A percentile compares a stretch with the other conserved stretches of the same genome.
phyloP scores from a whole-genome alignment of 2,888 invertebrate species.

The Aspidapion aeneum region DNA sequence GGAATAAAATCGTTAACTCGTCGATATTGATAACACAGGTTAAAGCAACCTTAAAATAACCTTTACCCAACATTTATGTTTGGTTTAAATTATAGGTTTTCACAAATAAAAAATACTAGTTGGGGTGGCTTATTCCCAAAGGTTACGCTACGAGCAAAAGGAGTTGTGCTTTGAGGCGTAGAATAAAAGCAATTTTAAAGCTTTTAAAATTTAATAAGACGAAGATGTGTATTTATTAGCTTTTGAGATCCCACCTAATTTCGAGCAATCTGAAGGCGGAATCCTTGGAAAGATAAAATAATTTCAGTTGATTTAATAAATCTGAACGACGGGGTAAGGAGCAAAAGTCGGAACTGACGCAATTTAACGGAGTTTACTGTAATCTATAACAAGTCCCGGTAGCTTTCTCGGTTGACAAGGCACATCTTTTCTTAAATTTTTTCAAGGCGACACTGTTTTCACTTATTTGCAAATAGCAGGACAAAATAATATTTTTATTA shows the following conservation, averaged over 20 bases:
- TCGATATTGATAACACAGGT: too few species aligned
- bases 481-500: too few species aligned
- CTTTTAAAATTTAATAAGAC: constrained; percentile 15
- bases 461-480: too few species aligned
- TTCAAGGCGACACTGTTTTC: constrained; percentile 28
- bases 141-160: too few species aligned
- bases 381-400: constrained; percentile 34
- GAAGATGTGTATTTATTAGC: constrained; percentile 27
- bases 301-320: constrained; percentile 34
- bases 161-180: too few species aligned
- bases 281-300: constrained; percentile 29
- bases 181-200: background rate
- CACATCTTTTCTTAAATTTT: constrained; percentile 26
- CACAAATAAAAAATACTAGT: too few species aligned
- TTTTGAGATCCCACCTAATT: constrained; percentile 28
- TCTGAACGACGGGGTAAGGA: constrained; percentile 28
- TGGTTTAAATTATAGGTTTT: too few species aligned
- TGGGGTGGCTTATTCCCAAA: too few species aligned
- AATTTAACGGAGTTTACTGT: constrained; percentile 33
- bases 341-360: constrained; percentile 23
- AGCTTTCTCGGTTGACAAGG: constrained; percentile 31
- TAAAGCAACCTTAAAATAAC: too few species aligned
- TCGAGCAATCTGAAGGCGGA: constrained; percentile 32
- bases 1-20: too few species aligned
- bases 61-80: too few species aligned